Conservation (phyloP, 2,113 vertebrate genomes). For the Hiodon tergisus region DNA sequence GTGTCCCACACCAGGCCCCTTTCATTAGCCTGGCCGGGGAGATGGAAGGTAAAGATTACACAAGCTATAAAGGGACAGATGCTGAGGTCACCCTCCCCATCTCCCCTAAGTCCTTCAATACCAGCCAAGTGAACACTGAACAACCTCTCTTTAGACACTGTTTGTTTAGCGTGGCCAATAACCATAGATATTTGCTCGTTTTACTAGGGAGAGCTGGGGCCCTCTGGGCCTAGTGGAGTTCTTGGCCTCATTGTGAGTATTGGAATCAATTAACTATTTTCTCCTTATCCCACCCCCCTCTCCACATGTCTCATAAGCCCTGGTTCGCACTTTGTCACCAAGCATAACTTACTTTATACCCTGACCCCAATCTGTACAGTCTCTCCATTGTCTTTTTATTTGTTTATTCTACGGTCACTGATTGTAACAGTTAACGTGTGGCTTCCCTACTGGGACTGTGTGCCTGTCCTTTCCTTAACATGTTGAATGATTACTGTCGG, state of each 20-base stretch:
- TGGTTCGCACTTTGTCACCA: no score
- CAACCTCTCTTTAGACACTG: constrained; percentile 54
- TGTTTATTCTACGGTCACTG: no score
- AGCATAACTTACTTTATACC: no score
- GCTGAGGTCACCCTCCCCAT: constrained; percentile 21
- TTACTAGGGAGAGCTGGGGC: constrained; percentile 83
- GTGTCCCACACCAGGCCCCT: constrained; percentile 26
- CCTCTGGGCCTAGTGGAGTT: constrained; percentile 89
- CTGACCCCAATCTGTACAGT: no score
- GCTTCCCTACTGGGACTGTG: no score
- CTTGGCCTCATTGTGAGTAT: constrained; percentile 90
- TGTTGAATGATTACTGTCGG: no score
- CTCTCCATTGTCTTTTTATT: no score
- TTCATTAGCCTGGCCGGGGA: not conserved
- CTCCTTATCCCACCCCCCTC: no score
- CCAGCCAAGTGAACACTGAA: constrained; percentile 50
- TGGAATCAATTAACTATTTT: no score
- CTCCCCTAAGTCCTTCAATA: not conserved
- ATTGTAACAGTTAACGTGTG: no score
- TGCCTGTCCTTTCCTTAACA: no score
- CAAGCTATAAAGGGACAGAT: constrained; percentile 24
- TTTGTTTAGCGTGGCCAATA: constrained; percentile 56
- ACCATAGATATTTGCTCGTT: constrained; percentile 49
- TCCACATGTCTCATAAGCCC: no score
- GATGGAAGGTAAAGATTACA: constrained; percentile 31